A percentile compares a stretch with the other conserved stretches of the same genome.
Evolutionary conservation across 2,888 invertebrate genomes (phyloP).

Genomic region (Athalia circularis): DNA sequence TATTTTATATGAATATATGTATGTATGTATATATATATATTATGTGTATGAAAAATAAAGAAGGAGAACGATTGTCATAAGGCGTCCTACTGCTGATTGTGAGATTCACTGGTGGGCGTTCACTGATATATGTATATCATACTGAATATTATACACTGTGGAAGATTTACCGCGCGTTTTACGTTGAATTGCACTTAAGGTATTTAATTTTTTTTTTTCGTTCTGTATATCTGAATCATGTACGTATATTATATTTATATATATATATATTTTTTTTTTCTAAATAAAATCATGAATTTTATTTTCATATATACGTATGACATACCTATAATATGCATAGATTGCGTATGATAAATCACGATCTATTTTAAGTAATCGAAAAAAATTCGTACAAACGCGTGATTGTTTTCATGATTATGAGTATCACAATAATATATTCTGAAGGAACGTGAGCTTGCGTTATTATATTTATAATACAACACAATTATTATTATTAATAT

Average conservation of each 20-base stretch:
- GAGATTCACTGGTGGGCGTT: conserved; percentile 27
- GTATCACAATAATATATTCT: conserved; percentile 68
- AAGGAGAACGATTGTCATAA: not conserved
- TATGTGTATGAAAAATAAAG: not conserved
- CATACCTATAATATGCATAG: too few species aligned
- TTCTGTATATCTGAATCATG: not conserved
- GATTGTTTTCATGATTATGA: conserved; percentile 56
- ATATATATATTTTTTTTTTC: not conserved
- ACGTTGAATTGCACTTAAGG: conserved; percentile 38
- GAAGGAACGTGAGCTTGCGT: conserved; percentile 65
- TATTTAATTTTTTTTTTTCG: conserved; percentile 4
- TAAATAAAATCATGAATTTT: not conserved
- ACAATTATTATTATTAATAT: not conserved
- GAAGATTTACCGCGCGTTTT: conserved; percentile 11
- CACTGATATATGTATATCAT: conserved; percentile 1
- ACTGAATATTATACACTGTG: not conserved
- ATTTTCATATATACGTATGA: too few species aligned
- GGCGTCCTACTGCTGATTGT: conserved; percentile 12
- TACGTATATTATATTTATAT: conserved; percentile 12
- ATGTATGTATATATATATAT: conserved; percentile 5
- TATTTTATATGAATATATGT: conserved; percentile 1
- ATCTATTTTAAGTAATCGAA: conserved; percentile 40
- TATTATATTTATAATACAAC: conserved; percentile 16
- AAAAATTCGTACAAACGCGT: conserved; percentile 13
- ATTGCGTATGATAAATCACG: conserved; percentile 22